Evolutionary conservation across 2,797 vertebrate genomes (phyloP).

Genomic region (Decapterus maruadsi): DNA sequence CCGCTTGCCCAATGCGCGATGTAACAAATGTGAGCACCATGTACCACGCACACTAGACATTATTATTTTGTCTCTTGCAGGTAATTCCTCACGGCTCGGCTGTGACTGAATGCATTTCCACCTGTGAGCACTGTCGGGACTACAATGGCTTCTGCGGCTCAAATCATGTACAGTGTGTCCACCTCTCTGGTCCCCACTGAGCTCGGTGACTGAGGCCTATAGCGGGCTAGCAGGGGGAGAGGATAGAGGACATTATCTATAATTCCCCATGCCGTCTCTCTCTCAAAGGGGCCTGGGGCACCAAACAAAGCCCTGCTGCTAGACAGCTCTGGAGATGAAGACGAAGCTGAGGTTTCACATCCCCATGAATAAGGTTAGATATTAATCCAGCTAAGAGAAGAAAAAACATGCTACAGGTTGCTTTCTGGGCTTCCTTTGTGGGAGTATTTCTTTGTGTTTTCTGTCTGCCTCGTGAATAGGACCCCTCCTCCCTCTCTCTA

Average conservation of each 20-base stretch:
- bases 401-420: conserved; percentile 90
- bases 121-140: conserved; percentile 61
- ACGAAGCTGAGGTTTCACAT: conserved; percentile 82
- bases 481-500: conserved; percentile 64
- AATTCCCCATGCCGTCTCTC: conserved; percentile 76
- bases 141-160: conserved; percentile 66
- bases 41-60: conserved; percentile 5
- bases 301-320: conserved; percentile 86
- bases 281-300: conserved; percentile 77
- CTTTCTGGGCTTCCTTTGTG: conserved; percentile 88
- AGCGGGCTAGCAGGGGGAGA: conserved; percentile 55
- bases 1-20: background rate
- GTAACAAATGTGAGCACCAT: conserved; percentile 33
- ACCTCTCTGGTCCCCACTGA: conserved; percentile 68
- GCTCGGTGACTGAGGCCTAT: conserved; percentile 67
- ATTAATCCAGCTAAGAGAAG: conserved; percentile 86
- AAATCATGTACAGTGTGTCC: conserved; percentile 69
- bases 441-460: conserved; percentile 85
- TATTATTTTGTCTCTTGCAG: conserved; percentile 39
- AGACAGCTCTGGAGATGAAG: conserved; percentile 82
- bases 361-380: conserved; percentile 87
- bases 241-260: conserved; percentile 81
- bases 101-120: conserved; percentile 68
- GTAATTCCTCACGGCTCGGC: conserved; percentile 42
- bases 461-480: conserved; percentile 85